phyloP scores from a whole-genome alignment of 2,113 vertebrate genomes.

The Acrocephalus kingi region DNA sequence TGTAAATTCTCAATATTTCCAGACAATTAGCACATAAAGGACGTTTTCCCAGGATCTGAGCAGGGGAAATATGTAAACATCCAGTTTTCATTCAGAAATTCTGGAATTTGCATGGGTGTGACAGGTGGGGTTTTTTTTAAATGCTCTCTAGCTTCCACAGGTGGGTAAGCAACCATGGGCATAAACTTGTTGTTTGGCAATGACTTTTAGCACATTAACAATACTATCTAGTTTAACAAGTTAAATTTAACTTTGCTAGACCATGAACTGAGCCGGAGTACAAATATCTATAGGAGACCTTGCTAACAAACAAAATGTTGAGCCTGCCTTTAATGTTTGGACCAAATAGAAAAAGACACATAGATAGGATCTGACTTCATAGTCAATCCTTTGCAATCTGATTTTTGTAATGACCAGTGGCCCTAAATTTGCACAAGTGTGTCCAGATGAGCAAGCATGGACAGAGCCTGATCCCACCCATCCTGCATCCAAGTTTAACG shows the following conservation, averaged over 20 bases:
- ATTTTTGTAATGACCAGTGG: not conserved
- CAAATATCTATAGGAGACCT: not conserved
- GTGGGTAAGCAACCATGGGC: not conserved
- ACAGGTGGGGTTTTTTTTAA: rapidly evolving
- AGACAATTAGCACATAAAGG: not conserved
- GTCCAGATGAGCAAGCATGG: not conserved
- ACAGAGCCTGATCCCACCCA: not conserved
- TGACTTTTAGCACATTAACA: not conserved
- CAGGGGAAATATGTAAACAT: not conserved
- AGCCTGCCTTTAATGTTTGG: not conserved
- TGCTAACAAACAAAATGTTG: not conserved
- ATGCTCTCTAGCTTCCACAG: not conserved
- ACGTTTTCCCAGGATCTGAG: not conserved
- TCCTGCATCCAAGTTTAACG: not conserved
- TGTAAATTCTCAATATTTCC: not conserved
- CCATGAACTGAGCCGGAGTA: not conserved
- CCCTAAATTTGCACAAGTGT: not conserved
- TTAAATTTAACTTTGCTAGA: not conserved
- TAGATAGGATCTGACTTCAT: not conserved
- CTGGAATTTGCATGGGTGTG: not conserved
- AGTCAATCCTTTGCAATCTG: not conserved
- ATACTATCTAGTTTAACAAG: not conserved
- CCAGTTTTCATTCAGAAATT: not conserved
- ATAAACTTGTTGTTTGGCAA: not conserved
- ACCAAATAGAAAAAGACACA: not conserved